Percentiles rank a stretch among this genome's conserved stretches.
These are phyloP conservation scores for Sinella curviseta DNA, from an alignment of 1,140 invertebrate genomes.

Conservation along the genomic window DNA sequence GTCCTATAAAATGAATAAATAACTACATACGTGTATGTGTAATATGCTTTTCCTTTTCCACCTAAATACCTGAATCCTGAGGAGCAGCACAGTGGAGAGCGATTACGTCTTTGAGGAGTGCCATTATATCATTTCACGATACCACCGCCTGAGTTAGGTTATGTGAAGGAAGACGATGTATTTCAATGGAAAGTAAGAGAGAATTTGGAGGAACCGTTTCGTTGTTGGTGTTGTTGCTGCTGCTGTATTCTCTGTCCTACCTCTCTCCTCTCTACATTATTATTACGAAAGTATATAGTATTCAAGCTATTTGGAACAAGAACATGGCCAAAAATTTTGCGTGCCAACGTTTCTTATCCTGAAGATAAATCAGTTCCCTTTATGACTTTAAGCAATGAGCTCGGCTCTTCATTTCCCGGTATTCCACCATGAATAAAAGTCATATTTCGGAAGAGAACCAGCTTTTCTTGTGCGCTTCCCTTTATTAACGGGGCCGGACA, in stretches of 20 bases:
- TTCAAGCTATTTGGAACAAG: conserved; percentile 14
- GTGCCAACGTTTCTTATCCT: conserved; percentile 38
- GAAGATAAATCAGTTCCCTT: conserved; percentile 41
- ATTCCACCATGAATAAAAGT: background rate
- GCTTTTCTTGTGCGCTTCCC: conserved; percentile 7
- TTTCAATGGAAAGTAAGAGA: background rate
- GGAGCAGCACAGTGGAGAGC: background rate
- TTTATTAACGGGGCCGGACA: conserved; percentile 20
- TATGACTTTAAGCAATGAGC: conserved; percentile 15
- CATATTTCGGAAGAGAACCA: conserved; percentile 2
- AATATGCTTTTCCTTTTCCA: background rate
- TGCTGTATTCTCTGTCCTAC: too few species aligned
- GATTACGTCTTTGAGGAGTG: conserved; percentile 18
- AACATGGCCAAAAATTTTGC: conserved; percentile 8
- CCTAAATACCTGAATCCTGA: conserved; percentile 10
- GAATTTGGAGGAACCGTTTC: background rate
- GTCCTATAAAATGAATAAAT: background rate
- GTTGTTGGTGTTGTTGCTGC: too few species aligned
- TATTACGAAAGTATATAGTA: conserved; percentile 15
- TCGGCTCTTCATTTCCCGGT: conserved; percentile 18
- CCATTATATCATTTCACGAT: conserved; percentile 23
- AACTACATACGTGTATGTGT: background rate
- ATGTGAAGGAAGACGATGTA: background rate
- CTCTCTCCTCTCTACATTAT: conserved; percentile 9
- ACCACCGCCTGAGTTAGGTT: background rate